Percentiles rank a stretch among this genome's conserved stretches.
Evolutionary conservation across 1,140 invertebrate genomes (phyloP).

Genomic region (Leucophenga varia): DNA sequence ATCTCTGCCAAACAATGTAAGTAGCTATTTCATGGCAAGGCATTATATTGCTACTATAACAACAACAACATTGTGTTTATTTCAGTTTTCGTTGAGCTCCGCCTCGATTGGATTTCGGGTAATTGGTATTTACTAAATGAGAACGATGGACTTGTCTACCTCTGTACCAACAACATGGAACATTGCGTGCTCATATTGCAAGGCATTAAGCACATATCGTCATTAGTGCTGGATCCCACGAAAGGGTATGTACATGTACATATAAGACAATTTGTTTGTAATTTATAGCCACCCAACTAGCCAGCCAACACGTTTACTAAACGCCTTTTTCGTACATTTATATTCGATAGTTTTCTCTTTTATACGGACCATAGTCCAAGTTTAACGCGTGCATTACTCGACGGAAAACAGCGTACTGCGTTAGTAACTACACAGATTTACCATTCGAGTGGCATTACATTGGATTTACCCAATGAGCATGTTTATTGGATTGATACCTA

Average conservation of each 20-base stretch:
- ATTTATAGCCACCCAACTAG: not conserved
- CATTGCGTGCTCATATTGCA: conserved; percentile 71
- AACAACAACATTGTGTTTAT: too few species aligned
- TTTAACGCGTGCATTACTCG: conserved; percentile 65
- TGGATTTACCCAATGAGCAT: conserved; percentile 71
- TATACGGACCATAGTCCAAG: conserved; percentile 75
- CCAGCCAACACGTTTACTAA: not conserved
- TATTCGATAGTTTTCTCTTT: conserved; percentile 66
- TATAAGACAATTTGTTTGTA: not conserved
- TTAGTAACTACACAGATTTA: conserved; percentile 68
- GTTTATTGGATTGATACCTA: conserved; percentile 82
- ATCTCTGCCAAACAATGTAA: conserved; percentile 41
- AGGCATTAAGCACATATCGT: conserved; percentile 70
- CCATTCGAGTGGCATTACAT: conserved; percentile 70
- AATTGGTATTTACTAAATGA: conserved; percentile 87
- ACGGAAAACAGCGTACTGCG: conserved; percentile 61
- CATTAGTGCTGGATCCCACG: conserved; percentile 79
- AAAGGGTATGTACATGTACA: conserved; percentile 60
- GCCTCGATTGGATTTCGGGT: conserved; percentile 81
- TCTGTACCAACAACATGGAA: conserved; percentile 66
- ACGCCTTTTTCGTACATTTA: conserved; percentile 1
- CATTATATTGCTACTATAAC: too few species aligned
- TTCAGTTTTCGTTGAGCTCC: conserved; percentile 71
- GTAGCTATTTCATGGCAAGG: conserved; percentile 20
- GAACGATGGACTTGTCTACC: conserved; percentile 69